Conservation (phyloP, 2,113 vertebrate genomes). For the Vulpes lagopus region DNA sequence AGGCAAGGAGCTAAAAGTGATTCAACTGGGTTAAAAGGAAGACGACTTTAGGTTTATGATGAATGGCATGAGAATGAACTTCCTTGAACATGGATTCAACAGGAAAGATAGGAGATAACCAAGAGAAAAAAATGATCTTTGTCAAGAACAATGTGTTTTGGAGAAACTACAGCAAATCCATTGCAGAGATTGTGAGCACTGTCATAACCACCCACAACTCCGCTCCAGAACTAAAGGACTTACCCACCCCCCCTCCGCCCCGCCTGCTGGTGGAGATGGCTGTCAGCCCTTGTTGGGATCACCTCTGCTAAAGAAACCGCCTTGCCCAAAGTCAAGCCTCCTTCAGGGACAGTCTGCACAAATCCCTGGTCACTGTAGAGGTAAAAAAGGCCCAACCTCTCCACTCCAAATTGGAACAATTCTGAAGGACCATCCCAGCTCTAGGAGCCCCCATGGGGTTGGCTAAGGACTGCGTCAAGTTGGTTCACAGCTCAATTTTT, state of each 20-base stretch:
- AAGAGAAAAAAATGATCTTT: background rate
- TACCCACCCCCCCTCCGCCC: too few species aligned
- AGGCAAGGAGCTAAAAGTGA: background rate
- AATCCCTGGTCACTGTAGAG: background rate
- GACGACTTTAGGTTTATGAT: background rate
- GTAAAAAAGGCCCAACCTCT: background rate
- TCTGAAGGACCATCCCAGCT: background rate
- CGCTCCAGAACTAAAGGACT: background rate
- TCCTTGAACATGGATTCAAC: background rate
- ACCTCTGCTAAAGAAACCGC: background rate
- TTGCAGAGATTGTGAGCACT: too few species aligned
- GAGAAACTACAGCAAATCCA: background rate
- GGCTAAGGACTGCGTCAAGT: background rate
- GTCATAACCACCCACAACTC: background rate
- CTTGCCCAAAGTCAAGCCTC: background rate
- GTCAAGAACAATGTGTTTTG: background rate
- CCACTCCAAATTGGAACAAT: background rate
- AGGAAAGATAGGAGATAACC: background rate
- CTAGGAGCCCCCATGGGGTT: too few species aligned
- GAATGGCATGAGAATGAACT: background rate
- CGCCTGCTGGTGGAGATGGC: fast-evolving
- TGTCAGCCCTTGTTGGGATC: background rate
- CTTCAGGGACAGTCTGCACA: too few species aligned
- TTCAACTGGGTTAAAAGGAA: background rate
- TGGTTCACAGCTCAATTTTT: background rate